Percentiles rank a stretch among this genome's conserved stretches.
Evolutionary conservation across 2,797 vertebrate genomes (phyloP).

Genomic region (Hemitrygon akajei): DNA sequence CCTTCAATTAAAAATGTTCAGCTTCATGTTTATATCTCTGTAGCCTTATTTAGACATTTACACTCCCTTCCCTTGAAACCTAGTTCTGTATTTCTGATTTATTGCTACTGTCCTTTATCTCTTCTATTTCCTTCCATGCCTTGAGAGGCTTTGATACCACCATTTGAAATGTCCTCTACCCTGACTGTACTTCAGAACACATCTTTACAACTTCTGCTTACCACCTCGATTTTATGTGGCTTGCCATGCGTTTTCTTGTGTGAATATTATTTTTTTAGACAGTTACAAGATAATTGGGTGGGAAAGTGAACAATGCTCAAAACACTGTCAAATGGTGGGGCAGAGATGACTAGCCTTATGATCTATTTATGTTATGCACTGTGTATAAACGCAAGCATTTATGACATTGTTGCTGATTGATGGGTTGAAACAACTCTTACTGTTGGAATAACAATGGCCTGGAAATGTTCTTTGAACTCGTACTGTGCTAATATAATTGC

Average conservation of each 20-base stretch:
- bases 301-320: too few species aligned
- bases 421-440: background rate
- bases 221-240: background rate
- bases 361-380: too few species aligned
- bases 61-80: background rate
- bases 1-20: background rate
- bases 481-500: background rate
- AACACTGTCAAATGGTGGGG: too few species aligned
- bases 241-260: background rate
- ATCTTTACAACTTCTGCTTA: background rate
- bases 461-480: background rate
- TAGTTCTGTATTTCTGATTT: background rate
- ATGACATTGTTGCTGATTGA: background rate
- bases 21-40: background rate
- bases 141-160: background rate
- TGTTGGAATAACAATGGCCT: background rate
- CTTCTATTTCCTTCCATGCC: background rate
- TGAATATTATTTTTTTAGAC: too few species aligned
- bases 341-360: too few species aligned
- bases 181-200: background rate
- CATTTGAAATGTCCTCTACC: background rate
- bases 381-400: background rate
- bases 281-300: too few species aligned
- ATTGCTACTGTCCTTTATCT: background rate
- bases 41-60: background rate